A percentile compares a stretch with the other conserved stretches of the same genome.
These are phyloP conservation scores for Oscheius sp. DNA, from an alignment of 2,888 invertebrate genomes.

Conservation along the genomic window DNA sequence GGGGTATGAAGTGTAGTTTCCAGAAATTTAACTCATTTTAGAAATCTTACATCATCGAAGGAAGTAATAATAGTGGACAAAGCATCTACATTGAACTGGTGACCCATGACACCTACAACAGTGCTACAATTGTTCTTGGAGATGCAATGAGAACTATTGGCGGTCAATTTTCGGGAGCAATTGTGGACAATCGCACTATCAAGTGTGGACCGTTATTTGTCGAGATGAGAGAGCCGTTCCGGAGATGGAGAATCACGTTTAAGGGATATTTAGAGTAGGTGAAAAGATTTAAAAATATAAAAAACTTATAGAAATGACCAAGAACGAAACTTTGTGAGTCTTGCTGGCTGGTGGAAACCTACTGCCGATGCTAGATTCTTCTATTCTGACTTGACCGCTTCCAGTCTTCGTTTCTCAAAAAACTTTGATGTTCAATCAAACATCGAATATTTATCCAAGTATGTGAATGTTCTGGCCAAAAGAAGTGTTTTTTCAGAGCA, in stretches of 20 bases:
- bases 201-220: conserved; percentile 52
- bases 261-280: conserved; percentile 56
- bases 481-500: not conserved
- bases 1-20: conserved; percentile 16
- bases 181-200: conserved; percentile 18
- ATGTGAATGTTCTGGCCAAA: not conserved
- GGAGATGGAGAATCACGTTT: conserved; percentile 59
- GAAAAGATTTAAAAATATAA: not conserved
- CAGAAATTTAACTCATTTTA: conserved; percentile 2
- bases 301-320: conserved; percentile 25
- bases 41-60: conserved; percentile 30
- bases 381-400: conserved; percentile 42
- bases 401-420: not conserved
- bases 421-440: conserved; percentile 34
- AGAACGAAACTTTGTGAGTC: conserved; percentile 38
- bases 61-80: conserved; percentile 11
- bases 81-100: conserved; percentile 32
- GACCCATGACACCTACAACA: conserved; percentile 9
- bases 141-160: conserved; percentile 1
- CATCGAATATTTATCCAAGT: conserved; percentile 26
- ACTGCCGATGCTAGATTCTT: conserved; percentile 51
- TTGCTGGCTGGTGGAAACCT: conserved; percentile 60
- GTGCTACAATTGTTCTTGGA: conserved; percentile 15
- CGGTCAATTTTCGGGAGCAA: conserved; percentile 27
- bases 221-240: conserved; percentile 60